Evolutionary conservation across 2,797 vertebrate species (phyloP).

Genomic region (Novumbra hubbsi): DNA sequence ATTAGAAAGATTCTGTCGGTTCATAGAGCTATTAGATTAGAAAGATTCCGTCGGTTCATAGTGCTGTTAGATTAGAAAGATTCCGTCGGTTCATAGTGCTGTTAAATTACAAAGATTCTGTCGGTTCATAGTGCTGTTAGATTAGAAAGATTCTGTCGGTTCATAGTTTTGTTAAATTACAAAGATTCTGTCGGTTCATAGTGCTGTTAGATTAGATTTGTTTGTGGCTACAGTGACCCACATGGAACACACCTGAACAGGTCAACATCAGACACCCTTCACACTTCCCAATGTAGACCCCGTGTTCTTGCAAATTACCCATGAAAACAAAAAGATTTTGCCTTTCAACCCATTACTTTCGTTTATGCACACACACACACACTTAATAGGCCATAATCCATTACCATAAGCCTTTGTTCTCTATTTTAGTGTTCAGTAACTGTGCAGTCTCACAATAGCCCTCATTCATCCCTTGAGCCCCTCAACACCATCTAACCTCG

Average conservation of each 20-base stretch:
- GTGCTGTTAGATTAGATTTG: too few species aligned
- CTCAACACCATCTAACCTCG: constrained; percentile 20
- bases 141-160: too few species aligned
- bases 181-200: too few species aligned
- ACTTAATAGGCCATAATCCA: constrained; percentile 42
- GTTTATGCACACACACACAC: not conserved
- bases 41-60: too few species aligned
- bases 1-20: too few species aligned
- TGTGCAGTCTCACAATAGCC: constrained; percentile 56
- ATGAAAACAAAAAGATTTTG: constrained; percentile 21
- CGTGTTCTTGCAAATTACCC: constrained; percentile 31
- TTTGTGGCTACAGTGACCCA: not conserved
- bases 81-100: not conserved
- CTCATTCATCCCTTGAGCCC: constrained; percentile 50
- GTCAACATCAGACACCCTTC: not conserved
- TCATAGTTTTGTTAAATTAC: too few species aligned
- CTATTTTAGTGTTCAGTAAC: constrained; percentile 40
- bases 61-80: not conserved
- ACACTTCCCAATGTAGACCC: not conserved
- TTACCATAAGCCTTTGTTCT: constrained; percentile 39
- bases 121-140: too few species aligned
- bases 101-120: too few species aligned
- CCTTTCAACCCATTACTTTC: constrained; percentile 10
- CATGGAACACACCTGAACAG: not conserved
- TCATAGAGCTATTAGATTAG: too few species aligned